Base-by-base conservation (phyloP, 2,113 vertebrate species). In the Notechis scutatus region DNA sequence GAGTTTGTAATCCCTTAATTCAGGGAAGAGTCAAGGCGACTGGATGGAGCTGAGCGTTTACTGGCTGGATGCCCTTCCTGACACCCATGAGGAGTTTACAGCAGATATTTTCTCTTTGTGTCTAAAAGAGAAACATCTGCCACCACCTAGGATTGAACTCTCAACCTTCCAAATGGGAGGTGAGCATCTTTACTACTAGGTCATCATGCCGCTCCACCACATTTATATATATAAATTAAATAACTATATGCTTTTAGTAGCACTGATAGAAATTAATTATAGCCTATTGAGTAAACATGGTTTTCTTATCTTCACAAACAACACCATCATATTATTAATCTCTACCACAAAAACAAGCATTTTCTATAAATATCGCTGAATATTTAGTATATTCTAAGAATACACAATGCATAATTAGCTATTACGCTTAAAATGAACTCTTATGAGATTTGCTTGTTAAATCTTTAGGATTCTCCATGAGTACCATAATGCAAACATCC, bases 361-460 rank as follows among this genome's bases (percentile, higher is more conserved):
- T 91, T 91, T 6, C 47, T 81, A 85, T 34, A 42, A 85, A 24
- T 56, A 57, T 18, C 21, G 24, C 26, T 85, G 52, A 91, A 86
- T 91, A 91, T 85, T 85, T 54, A n/a, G 39, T 42, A 3, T 15
- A 39, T 56, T 85, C 34, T 39, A 45, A 23, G 52, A 91, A 52
- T 29, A 34, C 34, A 45, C 23, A 91, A 26, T 15, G 6, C 4
- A 74, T 54, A 85, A 8, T 85, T 85, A 85, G 81, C 34, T 15
- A 39, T 23, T 23, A 91, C 55, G 6, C 74, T 26, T 91, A 54
- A 91, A 91, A 12, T 34, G n/a, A 91, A n/a, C 9, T 91, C 11
- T 26, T 91, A 55, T 91, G 50, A 91, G 92, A 57, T 55, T 42
- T 88, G 87, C 34, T 69, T 94, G 90, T 42, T 0, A 94, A 89